A percentile compares a stretch with the other conserved stretches of the same genome.
Conservation (phyloP, 2,888 invertebrate species). For the Tolmerus cingulatus region DNA sequence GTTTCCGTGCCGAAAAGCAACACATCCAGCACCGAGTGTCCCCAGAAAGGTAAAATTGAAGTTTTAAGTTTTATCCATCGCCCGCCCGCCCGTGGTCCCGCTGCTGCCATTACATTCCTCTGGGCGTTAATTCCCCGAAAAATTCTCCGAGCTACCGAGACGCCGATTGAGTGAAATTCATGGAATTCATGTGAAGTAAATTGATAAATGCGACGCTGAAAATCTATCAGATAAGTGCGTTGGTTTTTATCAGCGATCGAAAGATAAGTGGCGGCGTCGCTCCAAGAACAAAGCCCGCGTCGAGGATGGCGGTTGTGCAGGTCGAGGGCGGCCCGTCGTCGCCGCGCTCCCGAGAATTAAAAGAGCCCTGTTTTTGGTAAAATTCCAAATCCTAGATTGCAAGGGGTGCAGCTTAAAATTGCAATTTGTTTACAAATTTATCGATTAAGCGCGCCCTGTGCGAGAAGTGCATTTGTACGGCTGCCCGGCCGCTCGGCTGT, state of each 20-base stretch:
- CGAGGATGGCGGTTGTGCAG: neutral
- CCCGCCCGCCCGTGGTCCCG: neutral
- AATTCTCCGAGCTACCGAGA: neutral
- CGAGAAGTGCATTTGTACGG: constrained; percentile 19
- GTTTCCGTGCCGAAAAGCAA: neutral
- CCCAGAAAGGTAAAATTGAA: neutral
- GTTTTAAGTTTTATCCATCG: neutral
- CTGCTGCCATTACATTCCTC: neutral
- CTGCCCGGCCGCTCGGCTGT: neutral
- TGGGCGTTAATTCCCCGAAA: constrained; percentile 2
- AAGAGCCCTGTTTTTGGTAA: neutral
- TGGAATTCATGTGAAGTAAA: neutral
- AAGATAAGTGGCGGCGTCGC: constrained; percentile 18
- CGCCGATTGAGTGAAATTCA: neutral
- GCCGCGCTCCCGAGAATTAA: too few relatives aligned
- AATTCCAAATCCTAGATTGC: neutral
- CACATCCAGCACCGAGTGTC: neutral
- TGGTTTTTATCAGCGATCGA: neutral
- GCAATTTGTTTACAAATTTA: constrained; percentile 16
- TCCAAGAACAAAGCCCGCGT: neutral
- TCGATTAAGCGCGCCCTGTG: neutral
- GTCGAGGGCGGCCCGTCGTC: neutral
- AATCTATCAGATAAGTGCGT: neutral
- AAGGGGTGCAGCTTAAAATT: neutral
- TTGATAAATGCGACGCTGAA: neutral